Evolutionary conservation across 2,888 invertebrate species (phyloP).

Genomic region (Alentia gelatinosa): DNA sequence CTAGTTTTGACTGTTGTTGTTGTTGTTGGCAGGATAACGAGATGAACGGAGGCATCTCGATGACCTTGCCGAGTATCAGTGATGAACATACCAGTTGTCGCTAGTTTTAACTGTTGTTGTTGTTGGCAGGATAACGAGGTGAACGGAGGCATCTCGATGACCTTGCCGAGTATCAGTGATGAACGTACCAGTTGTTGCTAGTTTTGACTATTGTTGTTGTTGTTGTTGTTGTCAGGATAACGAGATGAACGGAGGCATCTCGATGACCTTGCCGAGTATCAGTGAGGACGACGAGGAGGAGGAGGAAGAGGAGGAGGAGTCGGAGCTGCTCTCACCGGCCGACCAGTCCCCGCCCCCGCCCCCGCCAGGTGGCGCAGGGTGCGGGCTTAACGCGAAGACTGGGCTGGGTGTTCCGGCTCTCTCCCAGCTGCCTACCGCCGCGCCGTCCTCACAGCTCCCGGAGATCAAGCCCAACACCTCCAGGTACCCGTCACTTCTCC

Average conservation of each 20-base stretch:
- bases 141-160: no score
- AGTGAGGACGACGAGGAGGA: slow-evolving; percentile 91
- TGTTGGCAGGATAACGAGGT: no score
- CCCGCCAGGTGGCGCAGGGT: background rate
- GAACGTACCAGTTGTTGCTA: no score
- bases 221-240: slow-evolving; percentile 75
- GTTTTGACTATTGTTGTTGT: no score
- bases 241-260: slow-evolving; percentile 85
- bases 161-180: no score
- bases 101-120: no score
- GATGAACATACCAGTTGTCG: no score
- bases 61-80: no score
- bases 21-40: slow-evolving; percentile 77
- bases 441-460: slow-evolving; percentile 25
- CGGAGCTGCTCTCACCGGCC: slow-evolving; percentile 15
- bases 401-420: background rate
- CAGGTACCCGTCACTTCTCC: background rate
- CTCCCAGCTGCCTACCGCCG: background rate
- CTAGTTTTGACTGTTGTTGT: no score
- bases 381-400: background rate
- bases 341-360: slow-evolving; percentile 15
- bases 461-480: background rate
- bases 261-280: slow-evolving; percentile 93
- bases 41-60: slow-evolving; percentile 86
- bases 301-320: slow-evolving; percentile 84